Evolutionary conservation across 2,888 invertebrate species (phyloP).

Genomic region (Pyrrhopygopsis socrates): DNA sequence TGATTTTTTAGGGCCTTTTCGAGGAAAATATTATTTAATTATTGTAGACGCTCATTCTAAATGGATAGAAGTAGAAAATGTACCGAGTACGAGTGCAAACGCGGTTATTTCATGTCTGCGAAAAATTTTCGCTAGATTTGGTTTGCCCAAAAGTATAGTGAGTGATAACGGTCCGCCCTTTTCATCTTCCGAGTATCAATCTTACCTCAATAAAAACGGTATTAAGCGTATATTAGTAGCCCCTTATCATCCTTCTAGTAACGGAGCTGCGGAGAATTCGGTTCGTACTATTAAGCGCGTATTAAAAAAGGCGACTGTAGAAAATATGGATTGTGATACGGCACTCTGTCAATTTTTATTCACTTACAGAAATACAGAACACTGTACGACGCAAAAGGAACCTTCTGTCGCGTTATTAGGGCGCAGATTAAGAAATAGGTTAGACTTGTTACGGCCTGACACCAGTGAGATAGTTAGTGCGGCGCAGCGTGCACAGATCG

Average conservation of each 20-base stretch:
- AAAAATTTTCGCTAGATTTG: not conserved
- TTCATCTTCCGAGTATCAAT: slow-evolving; percentile 44
- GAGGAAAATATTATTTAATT: not conserved
- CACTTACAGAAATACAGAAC: slow-evolving; percentile 50
- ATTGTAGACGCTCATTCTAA: not conserved
- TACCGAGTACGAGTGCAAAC: not conserved
- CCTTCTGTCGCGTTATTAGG: slow-evolving; percentile 70
- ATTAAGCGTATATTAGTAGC: slow-evolving; percentile 61
- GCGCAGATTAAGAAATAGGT: slow-evolving; percentile 63
- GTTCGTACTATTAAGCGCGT: slow-evolving; percentile 55
- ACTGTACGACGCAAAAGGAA: slow-evolving; percentile 59
- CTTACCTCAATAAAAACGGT: slow-evolving; percentile 55
- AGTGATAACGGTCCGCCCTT: slow-evolving; percentile 9
- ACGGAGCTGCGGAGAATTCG: slow-evolving; percentile 75
- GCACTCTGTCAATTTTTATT: slow-evolving; percentile 53
- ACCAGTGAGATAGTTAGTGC: slow-evolving; percentile 20
- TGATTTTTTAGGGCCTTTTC: not conserved
- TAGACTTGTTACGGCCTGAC: slow-evolving; percentile 67
- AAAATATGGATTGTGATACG: slow-evolving; percentile 35
- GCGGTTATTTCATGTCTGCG: not conserved
- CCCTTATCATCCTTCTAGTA: slow-evolving; percentile 68
- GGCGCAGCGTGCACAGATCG: not conserved
- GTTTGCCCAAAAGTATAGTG: not conserved
- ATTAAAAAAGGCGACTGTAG: slow-evolving; percentile 34
- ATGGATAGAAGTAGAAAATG: not conserved